Base-by-base conservation (phyloP, 2,888 invertebrate genomes). In the Drosophila kambysellisi region DNA sequence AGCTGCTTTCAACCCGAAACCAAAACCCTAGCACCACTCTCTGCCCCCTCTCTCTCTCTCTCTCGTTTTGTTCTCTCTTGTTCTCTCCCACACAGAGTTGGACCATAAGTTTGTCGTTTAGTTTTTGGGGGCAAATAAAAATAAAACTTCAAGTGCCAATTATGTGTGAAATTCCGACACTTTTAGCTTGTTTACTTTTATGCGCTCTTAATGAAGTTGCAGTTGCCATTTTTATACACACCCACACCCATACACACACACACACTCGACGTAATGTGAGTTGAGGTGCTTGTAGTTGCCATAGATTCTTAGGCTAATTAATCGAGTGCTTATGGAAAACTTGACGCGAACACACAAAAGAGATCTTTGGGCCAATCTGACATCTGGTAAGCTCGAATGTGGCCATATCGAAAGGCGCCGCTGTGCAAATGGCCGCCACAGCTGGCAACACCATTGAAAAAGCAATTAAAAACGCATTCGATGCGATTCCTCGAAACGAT, bases 91-190 rank as follows among this genome's bases (percentile, higher is more conserved):
- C 74, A 70, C 76, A 61, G 67, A 64, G 68, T 73, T 72, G 78
- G 51, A 71, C 70, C 87, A 88, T 88, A 86, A 86, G 89, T 86
- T 86, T 86, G 88, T 88, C 87, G 85, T 76, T 85, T 81, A 86
- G 83, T 86, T 78, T 79, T 46, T 65, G 54, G 63, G 37, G 71
- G 58, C 62, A 76, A 83, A 88, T 86, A 82, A 88, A 85, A 86
- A 88, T 82, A 83, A 86, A 87, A 87, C 85, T 87, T 84, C 85
- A 87, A 87, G 89, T 87, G 87, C 89, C 87, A 87, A 87, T 87
- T 87, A 87, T 84, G 89, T 87, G 86, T 88, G 86, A 84, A 85
- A 89, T 86, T 86, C 89, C 85, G 84, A 86, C 85, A 86, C 89
- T 86, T 86, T 89, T 79, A 73, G 89, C 84, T 89, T 86, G 84